phyloP scores from a whole-genome alignment of 2,888 invertebrate species.

The Cryptophagus acutangulus region DNA sequence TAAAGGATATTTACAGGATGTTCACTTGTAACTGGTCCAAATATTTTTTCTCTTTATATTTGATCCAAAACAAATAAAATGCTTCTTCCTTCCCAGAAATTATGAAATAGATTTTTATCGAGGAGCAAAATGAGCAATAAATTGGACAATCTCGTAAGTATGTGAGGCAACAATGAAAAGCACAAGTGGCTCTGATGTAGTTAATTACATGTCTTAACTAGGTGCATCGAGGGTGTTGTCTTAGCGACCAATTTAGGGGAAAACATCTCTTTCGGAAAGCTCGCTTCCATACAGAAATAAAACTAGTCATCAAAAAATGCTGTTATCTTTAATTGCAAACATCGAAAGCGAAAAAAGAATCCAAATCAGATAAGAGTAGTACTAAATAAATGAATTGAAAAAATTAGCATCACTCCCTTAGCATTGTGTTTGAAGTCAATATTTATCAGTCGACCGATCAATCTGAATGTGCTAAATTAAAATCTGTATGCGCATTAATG shows the following conservation, averaged over 20 bases:
- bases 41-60: no score
- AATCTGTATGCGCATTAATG: conserved; percentile 39
- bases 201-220: conserved; percentile 28
- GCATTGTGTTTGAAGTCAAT: conserved; percentile 3
- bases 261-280: no score
- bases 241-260: conserved; percentile 23
- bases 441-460: conserved; percentile 45
- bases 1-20: background rate
- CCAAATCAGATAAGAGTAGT: no score
- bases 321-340: background rate
- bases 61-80: no score
- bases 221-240: conserved; percentile 27
- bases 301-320: no score
- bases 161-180: conserved; percentile 23
- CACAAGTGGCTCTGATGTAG: conserved; percentile 29
- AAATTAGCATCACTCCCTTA: no score
- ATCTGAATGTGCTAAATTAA: conserved; percentile 44
- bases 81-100: background rate
- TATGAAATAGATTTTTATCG: background rate
- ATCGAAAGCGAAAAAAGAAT: background rate
- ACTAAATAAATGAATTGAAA: no score
- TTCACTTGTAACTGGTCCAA: no score
- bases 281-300: no score
- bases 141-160: conserved; percentile 1
- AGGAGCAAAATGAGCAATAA: conserved; percentile 4